Evolutionary conservation across 1,140 invertebrate species (phyloP).

Genomic region (Drosophila triauraria): DNA sequence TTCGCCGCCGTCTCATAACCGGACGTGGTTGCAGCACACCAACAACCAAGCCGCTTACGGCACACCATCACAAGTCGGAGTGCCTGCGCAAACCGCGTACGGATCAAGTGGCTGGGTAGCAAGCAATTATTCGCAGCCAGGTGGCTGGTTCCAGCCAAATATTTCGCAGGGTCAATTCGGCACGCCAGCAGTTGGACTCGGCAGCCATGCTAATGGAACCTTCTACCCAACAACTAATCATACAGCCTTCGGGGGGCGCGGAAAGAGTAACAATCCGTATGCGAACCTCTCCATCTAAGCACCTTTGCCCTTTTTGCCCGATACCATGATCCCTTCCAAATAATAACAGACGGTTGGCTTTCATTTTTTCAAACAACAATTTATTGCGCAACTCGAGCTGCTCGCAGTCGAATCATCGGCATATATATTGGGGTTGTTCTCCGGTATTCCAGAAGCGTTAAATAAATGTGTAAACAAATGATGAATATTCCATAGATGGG

Average conservation of each 20-base stretch:
- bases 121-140: constrained; percentile 7
- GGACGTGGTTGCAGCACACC: neutral
- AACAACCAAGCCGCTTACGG: neutral
- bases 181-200: neutral
- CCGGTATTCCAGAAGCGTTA: constrained; percentile 77
- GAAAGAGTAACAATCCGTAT: constrained; percentile 27
- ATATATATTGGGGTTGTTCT: constrained; percentile 45
- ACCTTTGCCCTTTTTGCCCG: neutral
- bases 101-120: neutral
- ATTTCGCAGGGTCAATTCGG: neutral
- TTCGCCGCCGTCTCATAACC: neutral
- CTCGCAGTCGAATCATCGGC: constrained; percentile 59
- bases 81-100: neutral
- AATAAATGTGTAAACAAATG: constrained; percentile 48
- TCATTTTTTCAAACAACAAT: constrained; percentile 62
- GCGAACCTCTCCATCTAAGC: constrained; percentile 42
- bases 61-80: neutral
- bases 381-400: constrained; percentile 44
- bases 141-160: neutral
- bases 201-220: constrained; percentile 15
- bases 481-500: constrained; percentile 63
- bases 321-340: neutral
- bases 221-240: neutral
- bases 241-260: neutral
- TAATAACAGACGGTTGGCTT: constrained; percentile 15